Evolutionary conservation across 2,113 vertebrate genomes (phyloP).

Genomic region (Steatornis caripensis): DNA sequence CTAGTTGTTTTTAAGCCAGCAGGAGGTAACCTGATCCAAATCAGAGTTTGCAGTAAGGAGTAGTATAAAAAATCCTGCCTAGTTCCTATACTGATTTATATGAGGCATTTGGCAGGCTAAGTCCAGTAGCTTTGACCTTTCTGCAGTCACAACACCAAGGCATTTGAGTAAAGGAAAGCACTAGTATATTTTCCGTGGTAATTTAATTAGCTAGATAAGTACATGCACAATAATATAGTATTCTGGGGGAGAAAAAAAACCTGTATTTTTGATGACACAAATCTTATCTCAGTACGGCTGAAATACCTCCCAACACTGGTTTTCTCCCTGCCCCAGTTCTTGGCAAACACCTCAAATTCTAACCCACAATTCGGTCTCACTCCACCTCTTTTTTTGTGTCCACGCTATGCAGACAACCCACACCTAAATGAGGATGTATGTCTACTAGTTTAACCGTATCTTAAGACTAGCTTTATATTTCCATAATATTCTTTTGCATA

Average conservation of each 20-base stretch:
- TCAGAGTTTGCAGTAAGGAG: not conserved
- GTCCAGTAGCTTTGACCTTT: not conserved
- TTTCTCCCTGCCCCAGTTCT: accelerated
- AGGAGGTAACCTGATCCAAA: not conserved
- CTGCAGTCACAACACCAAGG: not conserved
- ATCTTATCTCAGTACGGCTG: not conserved
- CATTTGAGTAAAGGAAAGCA: not conserved
- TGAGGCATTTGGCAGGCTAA: not conserved
- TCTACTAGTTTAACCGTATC: not conserved
- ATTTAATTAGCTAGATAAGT: not conserved
- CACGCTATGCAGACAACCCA: not conserved
- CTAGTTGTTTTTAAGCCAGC: not conserved
- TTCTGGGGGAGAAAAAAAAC: accelerated
- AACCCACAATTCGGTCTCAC: not conserved
- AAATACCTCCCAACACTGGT: not conserved
- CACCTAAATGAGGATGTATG: not conserved
- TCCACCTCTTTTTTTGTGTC: not conserved
- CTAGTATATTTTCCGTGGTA: not conserved
- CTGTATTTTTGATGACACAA: not conserved
- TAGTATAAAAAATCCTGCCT: not conserved
- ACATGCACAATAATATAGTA: not conserved
- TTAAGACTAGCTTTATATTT: not conserved
- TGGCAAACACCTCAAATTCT: not conserved
- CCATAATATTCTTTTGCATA: not conserved
- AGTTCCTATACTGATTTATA: not conserved